Conservation (phyloP, 2,888 invertebrate genomes). For the Caenorhabditis sulstoni region DNA sequence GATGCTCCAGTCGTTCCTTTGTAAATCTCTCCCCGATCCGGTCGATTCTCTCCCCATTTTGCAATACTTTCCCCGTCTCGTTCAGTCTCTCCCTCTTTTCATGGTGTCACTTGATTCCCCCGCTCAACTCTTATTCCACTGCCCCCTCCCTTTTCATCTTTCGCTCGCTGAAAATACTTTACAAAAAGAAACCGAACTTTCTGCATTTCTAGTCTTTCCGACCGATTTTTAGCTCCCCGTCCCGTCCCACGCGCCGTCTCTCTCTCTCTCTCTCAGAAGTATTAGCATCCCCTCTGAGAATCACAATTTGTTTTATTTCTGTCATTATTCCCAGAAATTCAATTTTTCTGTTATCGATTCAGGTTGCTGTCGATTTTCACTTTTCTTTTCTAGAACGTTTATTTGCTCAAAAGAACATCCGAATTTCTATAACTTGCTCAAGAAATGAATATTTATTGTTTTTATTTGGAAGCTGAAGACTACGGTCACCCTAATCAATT, state of each 20-base stretch:
- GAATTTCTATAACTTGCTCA: slow-evolving; percentile 53
- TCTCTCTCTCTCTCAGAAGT: slow-evolving; percentile 50
- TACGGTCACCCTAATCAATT: background rate
- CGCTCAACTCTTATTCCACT: slow-evolving; percentile 16
- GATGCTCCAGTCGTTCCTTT: slow-evolving; percentile 11
- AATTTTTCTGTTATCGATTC: slow-evolving; percentile 53
- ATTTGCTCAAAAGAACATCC: slow-evolving; percentile 55
- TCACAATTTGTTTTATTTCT: slow-evolving; percentile 41
- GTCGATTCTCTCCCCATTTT: slow-evolving; percentile 22
- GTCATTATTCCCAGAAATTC: slow-evolving; percentile 44
- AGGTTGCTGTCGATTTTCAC: slow-evolving; percentile 43
- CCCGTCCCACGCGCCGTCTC: slow-evolving; percentile 6
- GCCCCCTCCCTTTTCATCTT: background rate
- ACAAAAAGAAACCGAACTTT: slow-evolving; percentile 32
- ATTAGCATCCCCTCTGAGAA: slow-evolving; percentile 38
- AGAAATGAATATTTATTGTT: slow-evolving; percentile 52
- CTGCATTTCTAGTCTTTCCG: slow-evolving; percentile 47
- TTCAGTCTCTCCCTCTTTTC: slow-evolving; percentile 7
- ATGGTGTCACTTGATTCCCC: slow-evolving; percentile 2
- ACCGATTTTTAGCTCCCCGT: slow-evolving; percentile 15
- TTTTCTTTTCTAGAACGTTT: slow-evolving; percentile 29
- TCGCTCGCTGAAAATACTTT: slow-evolving; percentile 16
- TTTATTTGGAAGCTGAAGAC: background rate
- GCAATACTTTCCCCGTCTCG: slow-evolving; percentile 32
- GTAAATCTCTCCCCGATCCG: slow-evolving; percentile 39